Evolutionary conservation across 1,140 invertebrate genomes (phyloP), one percentile per base, ranked within the genome.

Genomic region (Cephus cinctus): DNA sequence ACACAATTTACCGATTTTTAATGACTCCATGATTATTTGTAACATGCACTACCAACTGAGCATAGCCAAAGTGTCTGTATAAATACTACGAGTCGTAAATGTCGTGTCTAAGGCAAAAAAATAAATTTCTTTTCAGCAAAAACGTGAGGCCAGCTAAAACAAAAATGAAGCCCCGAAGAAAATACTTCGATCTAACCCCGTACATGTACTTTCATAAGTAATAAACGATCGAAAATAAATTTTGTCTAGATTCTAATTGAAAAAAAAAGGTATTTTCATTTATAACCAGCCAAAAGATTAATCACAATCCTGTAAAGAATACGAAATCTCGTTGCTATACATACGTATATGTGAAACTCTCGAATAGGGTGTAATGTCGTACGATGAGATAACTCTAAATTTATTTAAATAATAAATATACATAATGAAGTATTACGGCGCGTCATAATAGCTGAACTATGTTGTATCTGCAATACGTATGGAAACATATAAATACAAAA

Each of bases 31-130:
- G 34, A 36, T 36, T 67, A 59, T 42, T 59, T 31, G 32, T 43
- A 47, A 59, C 64, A 67, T 67, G 63, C 63, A 67, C 59, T 60
- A 62, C 63, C 65, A 67, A 54, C 59, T 67, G 63, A 67, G 6
- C 14, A 16, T 30, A 14, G 31, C 12, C 5, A n/a, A 18, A 31
- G 2, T 0, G 23, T 6, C 38, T 44, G 18, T 34, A 32, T n/a
- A 15, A 36, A 27, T 14, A 16, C 2, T 20, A 4, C 8, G 5
- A 8, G 36, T 48, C 36, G 9, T 21, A 21, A 25, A 39, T 14
- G 30, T 34, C 18, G 34, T 21, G 9, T 16, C 15, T 39, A 16
- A n/a, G 31, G 19, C 1, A 22, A 32, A 31, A n/a, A 5, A 5
- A 6, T 43, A 38, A 30, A 47, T 50, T 21, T 57, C 19, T 25